Evolutionary conservation across 2,797 vertebrate species (phyloP), one percentile per base, ranked within the genome.

Genomic region (Lacerta bilineata): DNA sequence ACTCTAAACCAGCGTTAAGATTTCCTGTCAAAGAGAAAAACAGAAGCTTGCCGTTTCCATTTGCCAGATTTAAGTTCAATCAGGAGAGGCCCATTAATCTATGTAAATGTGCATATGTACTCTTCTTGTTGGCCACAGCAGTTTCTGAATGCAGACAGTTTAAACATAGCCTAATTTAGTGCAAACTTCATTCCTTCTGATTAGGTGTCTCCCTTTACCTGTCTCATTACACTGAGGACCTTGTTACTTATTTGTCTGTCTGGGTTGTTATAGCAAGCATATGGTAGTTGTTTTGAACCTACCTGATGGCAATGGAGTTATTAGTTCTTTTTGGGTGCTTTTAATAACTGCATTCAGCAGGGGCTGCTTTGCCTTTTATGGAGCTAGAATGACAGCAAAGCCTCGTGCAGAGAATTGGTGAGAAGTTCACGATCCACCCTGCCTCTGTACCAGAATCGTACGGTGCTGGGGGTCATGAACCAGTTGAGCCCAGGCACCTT

Each of bases 241-340:
- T 41, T 68, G 15, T 68, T 84, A 78, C 27, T 27, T 5, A 2
- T 3, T 78, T 20, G 3, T 84, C 36, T 75, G 66, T 1, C 75
- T 78, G 10, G 5, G 0, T 75, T 82, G 43, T n/a, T n/a, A n/a
- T 4, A 55, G 50, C 55, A 74, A 36, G 59, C 3, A 0, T 13
- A 3, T 18, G 59, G 68, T 33, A 66, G 25, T 18, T 61, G 2
- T 75, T 20, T 0, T 5, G 43, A 36, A 77, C 29, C 43, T 61
- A 89, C n/a, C 36, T 3, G 1, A 9, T n/a, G 23, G 4, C 43
- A n/a, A 39, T 18, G 33, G 80, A 69, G 25, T 66, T 50, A 1
- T 8, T 76, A 33, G 74, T 43, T 41, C 23, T 76, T 25, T 33
- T 23, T 10, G 43, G 20, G 36, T 71, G 61, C 61, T 64, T 64